These are phyloP conservation scores for Drosophila dunni DNA, from an alignment of 1,140 invertebrate genomes.

Conservation along the genomic window DNA sequence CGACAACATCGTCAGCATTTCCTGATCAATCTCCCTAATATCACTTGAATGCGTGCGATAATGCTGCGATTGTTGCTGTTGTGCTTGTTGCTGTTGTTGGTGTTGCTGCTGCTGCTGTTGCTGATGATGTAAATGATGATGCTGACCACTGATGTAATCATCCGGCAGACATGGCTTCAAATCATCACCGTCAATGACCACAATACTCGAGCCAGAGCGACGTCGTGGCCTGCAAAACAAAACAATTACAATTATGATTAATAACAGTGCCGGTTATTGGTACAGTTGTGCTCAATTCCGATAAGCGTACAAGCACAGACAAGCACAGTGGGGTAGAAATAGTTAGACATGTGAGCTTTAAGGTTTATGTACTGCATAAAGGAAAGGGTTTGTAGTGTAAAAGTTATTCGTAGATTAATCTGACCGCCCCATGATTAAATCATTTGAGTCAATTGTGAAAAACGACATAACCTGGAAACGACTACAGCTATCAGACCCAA, in stretches of 20 bases:
- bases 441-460: too few relatives aligned
- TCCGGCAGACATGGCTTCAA: constrained; percentile 85
- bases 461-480: too few relatives aligned
- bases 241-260: background rate
- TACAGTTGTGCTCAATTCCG: background rate
- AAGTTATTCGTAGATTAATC: too few relatives aligned
- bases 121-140: constrained; percentile 58
- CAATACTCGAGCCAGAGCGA: constrained; percentile 89
- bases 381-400: too few relatives aligned
- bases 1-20: constrained; percentile 89
- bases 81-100: constrained; percentile 39
- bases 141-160: constrained; percentile 82
- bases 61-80: constrained; percentile 56
- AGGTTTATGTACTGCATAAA: too few relatives aligned
- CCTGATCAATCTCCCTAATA: constrained; percentile 86
- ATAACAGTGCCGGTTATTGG: background rate
- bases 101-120: constrained; percentile 55
- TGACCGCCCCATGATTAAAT: too few relatives aligned
- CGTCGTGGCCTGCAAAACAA: constrained; percentile 86
- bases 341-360: too few relatives aligned
- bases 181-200: constrained; percentile 88
- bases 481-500: too few relatives aligned
- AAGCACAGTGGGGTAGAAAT: too few relatives aligned
- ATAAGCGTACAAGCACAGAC: background rate
- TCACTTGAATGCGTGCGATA: constrained; percentile 81